These are phyloP conservation scores for Sebastes matsubarae DNA, from an alignment of 2,797 vertebrate genomes.

Conservation along the genomic window DNA sequence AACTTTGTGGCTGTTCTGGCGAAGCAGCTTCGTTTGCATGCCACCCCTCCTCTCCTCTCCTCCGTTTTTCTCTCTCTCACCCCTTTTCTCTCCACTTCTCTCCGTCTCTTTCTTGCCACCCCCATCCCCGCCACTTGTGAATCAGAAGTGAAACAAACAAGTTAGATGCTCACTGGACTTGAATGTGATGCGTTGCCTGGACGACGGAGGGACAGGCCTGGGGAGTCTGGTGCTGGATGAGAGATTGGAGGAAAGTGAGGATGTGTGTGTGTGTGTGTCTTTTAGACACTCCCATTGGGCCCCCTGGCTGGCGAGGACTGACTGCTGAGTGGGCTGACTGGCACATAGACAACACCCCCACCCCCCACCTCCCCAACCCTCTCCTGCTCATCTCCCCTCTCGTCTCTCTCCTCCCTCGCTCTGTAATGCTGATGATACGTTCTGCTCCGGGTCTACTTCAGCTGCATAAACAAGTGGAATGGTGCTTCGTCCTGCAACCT, in stretches of 20 bases:
- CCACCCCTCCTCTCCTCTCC: constrained; percentile 12
- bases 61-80: background rate
- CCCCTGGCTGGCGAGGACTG: constrained; percentile 52
- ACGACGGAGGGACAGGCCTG: constrained; percentile 50
- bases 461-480: constrained; percentile 64
- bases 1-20: constrained; percentile 36
- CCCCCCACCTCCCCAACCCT: background rate
- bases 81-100: background rate
- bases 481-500: constrained; percentile 45
- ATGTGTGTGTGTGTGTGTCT: constrained; percentile 26
- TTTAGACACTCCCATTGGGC: constrained; percentile 55
- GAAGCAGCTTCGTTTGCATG: constrained; percentile 48
- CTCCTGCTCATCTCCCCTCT: constrained; percentile 25
- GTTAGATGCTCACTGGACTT: constrained; percentile 54
- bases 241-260: constrained; percentile 53
- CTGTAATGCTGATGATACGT: constrained; percentile 41
- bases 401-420: constrained; percentile 31
- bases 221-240: constrained; percentile 51
- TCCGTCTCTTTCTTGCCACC: constrained; percentile 4
- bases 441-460: constrained; percentile 44
- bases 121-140: constrained; percentile 37
- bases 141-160: constrained; percentile 62
- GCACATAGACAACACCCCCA: constrained; percentile 47
- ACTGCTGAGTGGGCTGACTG: constrained; percentile 73
- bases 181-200: constrained; percentile 63